A percentile compares a stretch with the other conserved stretches of the same genome.
phyloP scores from a whole-genome alignment of 2,113 vertebrate species.

The Alaudala cheleensis region DNA sequence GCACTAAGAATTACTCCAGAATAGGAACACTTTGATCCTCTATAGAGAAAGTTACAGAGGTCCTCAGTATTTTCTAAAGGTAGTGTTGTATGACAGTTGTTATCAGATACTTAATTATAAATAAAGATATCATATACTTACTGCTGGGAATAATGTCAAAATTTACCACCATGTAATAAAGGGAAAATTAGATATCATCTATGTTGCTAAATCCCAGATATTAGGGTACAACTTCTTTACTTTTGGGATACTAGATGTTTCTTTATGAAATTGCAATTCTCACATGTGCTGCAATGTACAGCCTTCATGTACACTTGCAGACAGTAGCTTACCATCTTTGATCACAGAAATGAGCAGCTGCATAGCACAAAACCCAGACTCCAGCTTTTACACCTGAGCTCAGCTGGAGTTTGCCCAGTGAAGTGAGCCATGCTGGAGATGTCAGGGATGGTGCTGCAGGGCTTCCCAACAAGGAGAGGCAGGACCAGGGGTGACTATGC shows the following conservation, averaged over 20 bases:
- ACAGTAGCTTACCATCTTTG: not conserved
- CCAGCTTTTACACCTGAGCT: not conserved
- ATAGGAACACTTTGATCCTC: not conserved
- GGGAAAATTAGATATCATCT: not conserved
- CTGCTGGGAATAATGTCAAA: not conserved
- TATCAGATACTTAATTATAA: not conserved
- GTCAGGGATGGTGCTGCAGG: not conserved
- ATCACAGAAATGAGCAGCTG: not conserved
- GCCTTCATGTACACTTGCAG: rapidly evolving
- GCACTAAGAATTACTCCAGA: not conserved
- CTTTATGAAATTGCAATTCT: not conserved
- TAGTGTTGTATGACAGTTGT: not conserved
- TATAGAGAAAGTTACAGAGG: not conserved
- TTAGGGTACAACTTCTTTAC: not conserved
- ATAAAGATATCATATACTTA: not conserved
- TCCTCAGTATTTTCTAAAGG: not conserved
- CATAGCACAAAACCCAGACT: not conserved
- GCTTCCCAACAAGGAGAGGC: rapidly evolving
- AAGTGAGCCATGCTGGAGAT: not conserved
- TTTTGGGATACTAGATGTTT: not conserved
- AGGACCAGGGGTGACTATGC: not conserved
- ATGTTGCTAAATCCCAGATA: not conserved
- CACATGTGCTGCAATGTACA: rapidly evolving
- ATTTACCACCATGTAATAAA: not conserved
- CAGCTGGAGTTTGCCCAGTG: rapidly evolving